These are phyloP conservation scores for Globia sparganii DNA, from an alignment of 2,888 invertebrate genomes.

Conservation along the genomic window DNA sequence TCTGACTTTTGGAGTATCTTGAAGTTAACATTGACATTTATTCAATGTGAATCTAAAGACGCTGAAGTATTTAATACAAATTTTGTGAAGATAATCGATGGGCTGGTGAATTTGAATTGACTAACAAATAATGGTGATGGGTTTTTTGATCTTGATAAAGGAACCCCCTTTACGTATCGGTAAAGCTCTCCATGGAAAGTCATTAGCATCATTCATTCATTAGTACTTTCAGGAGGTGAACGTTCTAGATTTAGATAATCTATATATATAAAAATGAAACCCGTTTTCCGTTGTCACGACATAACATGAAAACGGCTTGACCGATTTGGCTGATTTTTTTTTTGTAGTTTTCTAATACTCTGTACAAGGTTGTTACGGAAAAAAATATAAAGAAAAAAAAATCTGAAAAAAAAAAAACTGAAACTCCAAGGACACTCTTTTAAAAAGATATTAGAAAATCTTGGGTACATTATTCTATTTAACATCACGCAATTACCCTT, in stretches of 20 bases:
- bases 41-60: slow-evolving; percentile 59
- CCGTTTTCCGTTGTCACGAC: no score
- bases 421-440: no score
- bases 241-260: not conserved
- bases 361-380: no score
- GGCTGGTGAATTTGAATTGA: not conserved
- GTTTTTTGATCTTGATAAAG: not conserved
- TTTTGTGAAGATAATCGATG: slow-evolving; percentile 8
- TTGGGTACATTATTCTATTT: no score
- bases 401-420: no score
- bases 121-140: not conserved
- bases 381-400: no score
- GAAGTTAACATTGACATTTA: slow-evolving; percentile 65
- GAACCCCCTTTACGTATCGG: not conserved
- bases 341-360: no score
- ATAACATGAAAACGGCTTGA: no score
- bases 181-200: not conserved
- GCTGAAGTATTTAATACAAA: slow-evolving; percentile 41
- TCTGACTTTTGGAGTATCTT: slow-evolving; percentile 65
- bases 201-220: not conserved
- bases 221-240: not conserved
- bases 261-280: no score
- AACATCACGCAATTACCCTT: no score
- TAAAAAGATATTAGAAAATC: no score
- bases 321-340: no score